A percentile compares a stretch with the other conserved stretches of the same genome.
Evolutionary conservation across 2,797 vertebrate species (phyloP).

Genomic region (Galagoides demidoff): DNA sequence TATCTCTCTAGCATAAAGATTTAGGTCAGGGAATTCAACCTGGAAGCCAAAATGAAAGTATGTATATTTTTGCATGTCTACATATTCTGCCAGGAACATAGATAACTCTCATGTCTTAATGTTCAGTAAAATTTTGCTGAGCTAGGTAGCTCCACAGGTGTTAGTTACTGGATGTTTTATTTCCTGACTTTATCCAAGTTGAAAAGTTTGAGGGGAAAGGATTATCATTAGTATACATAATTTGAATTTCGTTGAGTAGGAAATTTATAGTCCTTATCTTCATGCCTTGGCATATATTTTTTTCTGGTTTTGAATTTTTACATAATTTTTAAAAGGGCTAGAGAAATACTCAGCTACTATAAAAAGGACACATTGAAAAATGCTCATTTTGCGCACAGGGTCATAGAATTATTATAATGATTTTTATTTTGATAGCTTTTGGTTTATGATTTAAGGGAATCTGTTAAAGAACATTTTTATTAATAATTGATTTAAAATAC

Average conservation of each 20-base stretch:
- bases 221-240: not conserved
- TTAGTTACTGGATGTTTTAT: not conserved
- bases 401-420: not conserved
- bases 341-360: not conserved
- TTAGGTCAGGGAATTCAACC: not conserved
- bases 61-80: not conserved
- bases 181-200: not conserved
- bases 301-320: slow-evolving; percentile 20
- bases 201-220: not conserved
- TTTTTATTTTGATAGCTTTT: not conserved
- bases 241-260: not conserved
- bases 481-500: slow-evolving; percentile 37
- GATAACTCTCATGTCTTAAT: not conserved
- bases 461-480: not conserved
- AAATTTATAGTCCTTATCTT: not conserved
- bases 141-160: not conserved
- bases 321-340: not conserved
- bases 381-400: not conserved
- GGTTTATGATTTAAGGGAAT: not conserved
- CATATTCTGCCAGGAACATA: not conserved
- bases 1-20: not conserved
- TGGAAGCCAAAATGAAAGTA: not conserved
- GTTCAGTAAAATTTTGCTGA: not conserved
- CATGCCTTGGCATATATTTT: not conserved
- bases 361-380: slow-evolving; percentile 17